Evolutionary conservation across 1,140 invertebrate species (phyloP), one percentile per base, ranked within the genome.

Genomic region (Lepidotrigona ventralis): DNA sequence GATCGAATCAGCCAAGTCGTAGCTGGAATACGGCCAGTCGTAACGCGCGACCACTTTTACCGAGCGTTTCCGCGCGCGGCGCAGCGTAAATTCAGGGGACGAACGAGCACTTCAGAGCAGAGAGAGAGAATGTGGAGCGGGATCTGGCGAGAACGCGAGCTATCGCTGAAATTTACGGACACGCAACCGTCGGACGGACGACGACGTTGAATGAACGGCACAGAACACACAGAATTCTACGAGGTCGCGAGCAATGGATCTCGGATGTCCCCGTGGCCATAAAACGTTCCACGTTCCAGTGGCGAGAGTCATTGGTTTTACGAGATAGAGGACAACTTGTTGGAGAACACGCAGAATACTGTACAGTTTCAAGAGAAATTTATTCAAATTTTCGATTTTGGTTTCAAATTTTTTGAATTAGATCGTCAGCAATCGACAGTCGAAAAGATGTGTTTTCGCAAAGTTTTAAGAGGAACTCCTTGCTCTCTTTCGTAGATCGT

Each of bases 11-110:
- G 14, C 29, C 6, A 46, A 60, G 15, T 60, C 33, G 56, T 63
- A 63, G 51, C 63, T 68, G 63, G 76, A 68, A 68, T 78, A 78
- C 63, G 29, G 76, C 64, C 76, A 68, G 63, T 68, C 76, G 76
- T 78, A 76, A 63, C 51, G 11, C 19, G 5, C 51, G 4, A 11
- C 73, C 73, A 76, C 58, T 76, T 63, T 46, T 76, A 23, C 73
- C n/a, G 46, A 26, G 73, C 56, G 17, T 76, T 64, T 64, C 33
- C 64, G 8, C 23, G 39, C 23, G 19, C 63, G 21, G 33, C 23
- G 15, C 76, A 33, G 26, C 23, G 76, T 78, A 78, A 78, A 78
- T 78, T 69, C 51, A 71, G 51, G 56, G 39, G 53, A 60, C 54
- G 23, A 6, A 29, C n/a, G 19, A 68, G n/a, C 63, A 15, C 4